These are phyloP conservation scores for Amphiura filiformis DNA, from an alignment of 35 echinoderm and acorn worm genomes.

Conservation along the genomic window DNA sequence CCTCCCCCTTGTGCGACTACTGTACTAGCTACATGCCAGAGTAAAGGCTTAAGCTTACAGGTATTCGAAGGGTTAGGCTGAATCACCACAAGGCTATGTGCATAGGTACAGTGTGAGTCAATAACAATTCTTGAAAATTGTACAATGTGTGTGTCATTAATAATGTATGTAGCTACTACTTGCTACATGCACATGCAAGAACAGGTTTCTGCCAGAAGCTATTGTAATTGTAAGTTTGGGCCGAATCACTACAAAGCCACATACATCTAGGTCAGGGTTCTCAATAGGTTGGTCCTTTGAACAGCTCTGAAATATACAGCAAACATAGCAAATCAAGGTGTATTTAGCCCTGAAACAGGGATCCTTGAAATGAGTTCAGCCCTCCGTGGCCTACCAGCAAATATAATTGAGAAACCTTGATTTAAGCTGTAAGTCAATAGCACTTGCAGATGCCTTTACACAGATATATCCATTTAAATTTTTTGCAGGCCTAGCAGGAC, in stretches of 20 bases:
- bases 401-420: not conserved
- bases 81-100: slow-evolving; percentile 52
- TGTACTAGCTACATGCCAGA: slow-evolving; percentile 72
- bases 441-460: not conserved
- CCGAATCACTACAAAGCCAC: not conserved
- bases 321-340: too few relatives aligned
- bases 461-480: too few relatives aligned
- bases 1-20: slow-evolving; percentile 69
- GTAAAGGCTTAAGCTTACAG: slow-evolving; percentile 73
- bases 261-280: too few relatives aligned
- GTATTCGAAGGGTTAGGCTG: slow-evolving; percentile 63
- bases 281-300: too few relatives aligned
- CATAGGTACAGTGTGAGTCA: slow-evolving; percentile 53
- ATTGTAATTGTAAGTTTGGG: not conserved
- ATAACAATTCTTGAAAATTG: too few relatives aligned
- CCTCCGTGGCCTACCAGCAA: not conserved
- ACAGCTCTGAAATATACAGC: too few relatives aligned
- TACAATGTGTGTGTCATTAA: not conserved
- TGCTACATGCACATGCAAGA: too few relatives aligned
- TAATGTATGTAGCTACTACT: not conserved
- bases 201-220: not conserved
- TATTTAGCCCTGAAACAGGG: too few relatives aligned
- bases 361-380: too few relatives aligned
- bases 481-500: slow-evolving; percentile 62
- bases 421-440: not conserved